Percentiles rank a stretch among this genome's conserved stretches.
Evolutionary conservation across 1,140 invertebrate species (phyloP).

Genomic region (Lepidurus packardi): DNA sequence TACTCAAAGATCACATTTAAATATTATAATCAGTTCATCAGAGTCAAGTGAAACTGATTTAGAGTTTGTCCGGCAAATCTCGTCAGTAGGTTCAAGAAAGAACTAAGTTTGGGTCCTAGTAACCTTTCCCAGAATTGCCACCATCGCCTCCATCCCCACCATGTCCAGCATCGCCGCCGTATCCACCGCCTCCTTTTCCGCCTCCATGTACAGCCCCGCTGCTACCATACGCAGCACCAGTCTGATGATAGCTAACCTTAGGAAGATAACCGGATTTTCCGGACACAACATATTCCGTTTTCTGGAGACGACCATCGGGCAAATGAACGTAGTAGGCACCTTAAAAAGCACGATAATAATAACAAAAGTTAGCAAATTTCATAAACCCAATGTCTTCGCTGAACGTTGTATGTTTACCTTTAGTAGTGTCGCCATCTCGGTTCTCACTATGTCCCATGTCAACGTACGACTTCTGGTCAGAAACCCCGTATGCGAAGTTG

Average conservation of each 20-base stretch:
- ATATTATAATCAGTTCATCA: too few relatives aligned
- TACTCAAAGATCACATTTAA: too few relatives aligned
- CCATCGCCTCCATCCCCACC: neutral
- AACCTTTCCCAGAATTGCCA: neutral
- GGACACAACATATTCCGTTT: constrained; percentile 37
- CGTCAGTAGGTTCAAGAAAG: too few relatives aligned
- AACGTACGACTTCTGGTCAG: constrained; percentile 36
- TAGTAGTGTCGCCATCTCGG: constrained; percentile 37
- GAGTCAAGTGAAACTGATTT: too few relatives aligned
- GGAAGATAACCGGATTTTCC: constrained; percentile 37
- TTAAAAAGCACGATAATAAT: neutral
- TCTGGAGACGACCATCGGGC: constrained; percentile 38
- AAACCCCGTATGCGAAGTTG: constrained; percentile 38
- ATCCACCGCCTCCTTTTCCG: too few relatives aligned
- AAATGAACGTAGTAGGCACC: constrained; percentile 37
- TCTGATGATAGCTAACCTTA: constrained; percentile 36
- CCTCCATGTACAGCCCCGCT: too few relatives aligned
- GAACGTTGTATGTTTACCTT: constrained; percentile 28
- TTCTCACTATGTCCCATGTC: constrained; percentile 38
- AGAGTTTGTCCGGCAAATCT: too few relatives aligned
- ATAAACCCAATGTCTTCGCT: too few relatives aligned
- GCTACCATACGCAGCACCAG: too few relatives aligned
- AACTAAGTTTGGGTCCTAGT: neutral
- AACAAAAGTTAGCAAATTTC: neutral
- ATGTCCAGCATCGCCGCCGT: neutral